Evolutionary conservation across 2,888 invertebrate species (phyloP).

Genomic region (Diplazon laetatorius): DNA sequence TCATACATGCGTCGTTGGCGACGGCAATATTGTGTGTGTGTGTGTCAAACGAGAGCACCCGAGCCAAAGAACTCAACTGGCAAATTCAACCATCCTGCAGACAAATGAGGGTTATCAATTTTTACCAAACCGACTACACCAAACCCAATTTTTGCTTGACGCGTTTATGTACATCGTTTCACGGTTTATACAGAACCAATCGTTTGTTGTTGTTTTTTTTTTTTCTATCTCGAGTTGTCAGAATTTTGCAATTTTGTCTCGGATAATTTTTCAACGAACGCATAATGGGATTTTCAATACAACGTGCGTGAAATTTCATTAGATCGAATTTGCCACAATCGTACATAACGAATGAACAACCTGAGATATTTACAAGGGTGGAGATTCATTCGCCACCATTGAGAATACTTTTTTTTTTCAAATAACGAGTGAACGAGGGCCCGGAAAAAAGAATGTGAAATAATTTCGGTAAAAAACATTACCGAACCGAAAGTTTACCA

Average conservation of each 20-base stretch:
- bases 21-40: constrained; percentile 49
- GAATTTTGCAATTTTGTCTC: constrained; percentile 26
- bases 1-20: constrained; percentile 31
- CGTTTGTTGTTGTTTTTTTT: no score
- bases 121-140: constrained; percentile 56
- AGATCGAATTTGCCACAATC: neutral
- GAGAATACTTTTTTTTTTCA: neutral
- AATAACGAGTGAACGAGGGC: neutral
- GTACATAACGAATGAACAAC: no score
- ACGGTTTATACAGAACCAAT: constrained; percentile 30
- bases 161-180: constrained; percentile 61
- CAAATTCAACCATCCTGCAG: constrained; percentile 63
- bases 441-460: constrained; percentile 7
- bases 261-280: constrained; percentile 46
- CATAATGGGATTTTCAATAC: constrained; percentile 14
- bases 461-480: constrained; percentile 32
- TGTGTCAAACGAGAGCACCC: constrained; percentile 62
- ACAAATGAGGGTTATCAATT: constrained; percentile 80
- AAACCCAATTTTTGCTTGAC: constrained; percentile 50
- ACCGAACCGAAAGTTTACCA: constrained; percentile 37
- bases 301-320: neutral
- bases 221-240: neutral
- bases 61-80: constrained; percentile 42
- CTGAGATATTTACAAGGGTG: no score
- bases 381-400: no score